Base-by-base conservation (phyloP, 2,888 invertebrate species). In the Tetragonisca angustula region DNA sequence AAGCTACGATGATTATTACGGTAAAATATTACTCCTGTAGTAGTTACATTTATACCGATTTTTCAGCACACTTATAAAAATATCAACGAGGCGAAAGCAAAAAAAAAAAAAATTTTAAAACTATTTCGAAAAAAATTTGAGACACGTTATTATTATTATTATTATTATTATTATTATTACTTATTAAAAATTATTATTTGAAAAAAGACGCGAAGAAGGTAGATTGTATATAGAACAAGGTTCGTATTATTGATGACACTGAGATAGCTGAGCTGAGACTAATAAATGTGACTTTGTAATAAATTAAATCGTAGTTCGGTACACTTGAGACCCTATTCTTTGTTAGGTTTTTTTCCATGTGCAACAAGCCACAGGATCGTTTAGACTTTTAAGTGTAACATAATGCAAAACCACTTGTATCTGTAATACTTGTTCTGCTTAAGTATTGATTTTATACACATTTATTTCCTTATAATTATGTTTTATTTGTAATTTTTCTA, bases 241-340 rank as follows among this genome's bases (percentile, higher is more conserved):
- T 92, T 92, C 91, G 88, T 92, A 92, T 92, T 90, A 91, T 91
- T 89, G 88, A 91, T 90, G 91, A 90, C 80, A 88, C 89, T 92
- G 91, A 90, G 84, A 90, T 90, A 92, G 90, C 88, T 90, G 88
- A 92, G 89, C 88, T 86, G 89, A 91, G 89, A 91, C 87, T 92
- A 92, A 92, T 92, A 92, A 92, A 92, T 93, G 92, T 93, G 92
- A 92, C 91, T 93, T 93, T 93, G 91, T 93, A 93, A 93, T 91
- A 92, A 93, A 92, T 89, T 89, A 77, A 85, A 83, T 76, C 72
- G 86, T 90, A 90, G 82, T 86, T 81, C 82, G 84, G 83, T 86
- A 86, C 83, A 89, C 76, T 88, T 76, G 19, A 72, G 79, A 88
- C 71, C 86, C 84, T 80, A 65, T 59, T 88, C 81, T 86, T 79